A percentile compares a stretch with the other conserved stretches of the same genome.
These are phyloP conservation scores for Rhaphigaster nebulosa DNA, from an alignment of 2,888 invertebrate species.

Conservation along the genomic window DNA sequence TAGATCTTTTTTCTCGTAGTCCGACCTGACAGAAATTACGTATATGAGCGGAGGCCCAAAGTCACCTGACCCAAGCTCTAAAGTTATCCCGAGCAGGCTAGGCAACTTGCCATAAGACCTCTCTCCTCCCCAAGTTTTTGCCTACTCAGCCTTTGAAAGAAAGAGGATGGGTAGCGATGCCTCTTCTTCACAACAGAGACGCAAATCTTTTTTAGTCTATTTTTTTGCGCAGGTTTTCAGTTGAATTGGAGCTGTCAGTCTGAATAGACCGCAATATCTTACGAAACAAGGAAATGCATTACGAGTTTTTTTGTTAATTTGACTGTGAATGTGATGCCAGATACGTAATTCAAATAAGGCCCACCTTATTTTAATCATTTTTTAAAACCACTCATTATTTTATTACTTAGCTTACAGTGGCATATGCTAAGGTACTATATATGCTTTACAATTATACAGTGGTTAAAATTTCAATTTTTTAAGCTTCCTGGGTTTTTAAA, in stretches of 20 bases:
- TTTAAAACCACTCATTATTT: no score
- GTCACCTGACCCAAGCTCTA: neutral
- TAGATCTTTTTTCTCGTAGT: neutral
- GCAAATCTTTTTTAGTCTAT: neutral
- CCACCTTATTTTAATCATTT: no score
- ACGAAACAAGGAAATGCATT: neutral
- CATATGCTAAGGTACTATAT: no score
- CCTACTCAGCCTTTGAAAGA: neutral
- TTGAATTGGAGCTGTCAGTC: neutral
- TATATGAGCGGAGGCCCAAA: neutral
- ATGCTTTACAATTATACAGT: no score
- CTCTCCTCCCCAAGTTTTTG: constrained; percentile 9
- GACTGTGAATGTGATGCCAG: neutral
- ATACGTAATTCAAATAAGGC: no score
- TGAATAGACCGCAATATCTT: neutral
- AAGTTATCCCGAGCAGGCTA: neutral
- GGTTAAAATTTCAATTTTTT: no score
- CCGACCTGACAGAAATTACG: neutral
- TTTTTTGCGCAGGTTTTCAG: neutral
- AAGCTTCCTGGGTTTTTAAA: no score
- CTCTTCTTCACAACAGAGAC: neutral
- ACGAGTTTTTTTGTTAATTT: neutral
- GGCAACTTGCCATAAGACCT: neutral
- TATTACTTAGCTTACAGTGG: no score
- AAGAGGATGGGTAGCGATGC: neutral